A percentile compares a stretch with the other conserved stretches of the same genome.
Evolutionary conservation across 2,113 vertebrate genomes (phyloP).

Genomic region (Monarcha castaneiventris): DNA sequence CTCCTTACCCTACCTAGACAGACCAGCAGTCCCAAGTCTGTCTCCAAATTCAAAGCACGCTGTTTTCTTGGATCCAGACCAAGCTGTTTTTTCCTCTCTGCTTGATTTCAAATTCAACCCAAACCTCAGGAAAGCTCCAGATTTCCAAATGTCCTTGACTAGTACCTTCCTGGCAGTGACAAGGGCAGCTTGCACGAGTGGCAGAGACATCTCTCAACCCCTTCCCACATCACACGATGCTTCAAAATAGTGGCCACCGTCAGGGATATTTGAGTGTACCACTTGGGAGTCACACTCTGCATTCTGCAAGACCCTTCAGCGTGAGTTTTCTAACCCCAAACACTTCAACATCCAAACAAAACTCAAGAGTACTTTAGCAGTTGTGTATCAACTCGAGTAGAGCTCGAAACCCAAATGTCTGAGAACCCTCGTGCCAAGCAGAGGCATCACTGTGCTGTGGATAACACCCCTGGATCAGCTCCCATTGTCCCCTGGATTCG

Average conservation of each 20-base stretch:
- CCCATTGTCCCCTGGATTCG: not conserved
- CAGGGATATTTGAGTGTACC: not conserved
- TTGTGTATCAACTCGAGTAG: rapidly evolving
- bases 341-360: not conserved
- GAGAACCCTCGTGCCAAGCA: not conserved
- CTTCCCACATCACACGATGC: not conserved
- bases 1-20: not conserved
- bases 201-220: not conserved
- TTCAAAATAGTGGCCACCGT: not conserved
- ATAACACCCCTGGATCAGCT: not conserved
- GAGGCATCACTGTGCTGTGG: not conserved
- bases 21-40: not conserved
- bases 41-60: not conserved
- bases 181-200: rapidly evolving
- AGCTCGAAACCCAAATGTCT: not conserved
- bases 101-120: not conserved
- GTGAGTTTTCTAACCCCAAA: not conserved
- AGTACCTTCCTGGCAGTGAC: not conserved
- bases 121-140: not conserved
- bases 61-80: not conserved
- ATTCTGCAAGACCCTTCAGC: not conserved
- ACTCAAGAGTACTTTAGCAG: not conserved
- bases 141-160: not conserved
- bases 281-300: not conserved
- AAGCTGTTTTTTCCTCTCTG: not conserved